Conservation (phyloP, 2,113 vertebrate species). For the Diglossa brunneiventris region DNA sequence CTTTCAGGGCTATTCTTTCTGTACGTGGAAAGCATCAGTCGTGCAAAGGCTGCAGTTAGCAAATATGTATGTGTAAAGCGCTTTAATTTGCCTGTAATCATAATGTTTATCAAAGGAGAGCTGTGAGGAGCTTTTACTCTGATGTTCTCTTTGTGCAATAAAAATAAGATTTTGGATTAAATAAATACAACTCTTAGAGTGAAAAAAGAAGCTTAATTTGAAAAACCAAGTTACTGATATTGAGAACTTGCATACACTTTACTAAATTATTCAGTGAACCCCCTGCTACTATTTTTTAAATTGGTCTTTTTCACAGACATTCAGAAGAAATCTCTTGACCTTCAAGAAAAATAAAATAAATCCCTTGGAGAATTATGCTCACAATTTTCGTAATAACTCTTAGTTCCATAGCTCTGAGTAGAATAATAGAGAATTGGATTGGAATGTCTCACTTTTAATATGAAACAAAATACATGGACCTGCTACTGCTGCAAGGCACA, state of each 20-base stretch:
- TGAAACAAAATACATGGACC: neutral
- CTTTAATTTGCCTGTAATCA: slow-evolving; percentile 8
- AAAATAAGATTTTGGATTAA: neutral
- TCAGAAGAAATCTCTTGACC: neutral
- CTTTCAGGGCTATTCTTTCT: slow-evolving; percentile 14
- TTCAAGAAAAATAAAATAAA: slow-evolving; percentile 8
- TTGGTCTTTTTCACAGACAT: neutral
- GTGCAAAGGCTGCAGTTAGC: slow-evolving; percentile 35
- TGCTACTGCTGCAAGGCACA: neutral
- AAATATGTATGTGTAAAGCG: neutral
- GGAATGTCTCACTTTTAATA: neutral
- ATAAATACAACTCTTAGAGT: neutral
- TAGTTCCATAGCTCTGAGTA: neutral
- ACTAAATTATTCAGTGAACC: neutral
- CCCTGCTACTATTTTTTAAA: neutral
- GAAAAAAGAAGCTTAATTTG: neutral
- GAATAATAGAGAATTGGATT: neutral
- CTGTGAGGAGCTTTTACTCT: neutral
- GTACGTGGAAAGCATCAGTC: slow-evolving; percentile 21
- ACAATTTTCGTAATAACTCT: neutral
- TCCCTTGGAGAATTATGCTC: neutral
- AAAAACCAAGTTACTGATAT: neutral
- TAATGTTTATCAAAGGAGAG: neutral
- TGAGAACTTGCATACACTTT: neutral
- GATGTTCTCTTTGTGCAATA: neutral